A percentile compares a stretch with the other conserved stretches of the same genome.
Evolutionary conservation across 64 coral and sea anemone species (phyloP).

Genomic region (Orbicella faveolata): DNA sequence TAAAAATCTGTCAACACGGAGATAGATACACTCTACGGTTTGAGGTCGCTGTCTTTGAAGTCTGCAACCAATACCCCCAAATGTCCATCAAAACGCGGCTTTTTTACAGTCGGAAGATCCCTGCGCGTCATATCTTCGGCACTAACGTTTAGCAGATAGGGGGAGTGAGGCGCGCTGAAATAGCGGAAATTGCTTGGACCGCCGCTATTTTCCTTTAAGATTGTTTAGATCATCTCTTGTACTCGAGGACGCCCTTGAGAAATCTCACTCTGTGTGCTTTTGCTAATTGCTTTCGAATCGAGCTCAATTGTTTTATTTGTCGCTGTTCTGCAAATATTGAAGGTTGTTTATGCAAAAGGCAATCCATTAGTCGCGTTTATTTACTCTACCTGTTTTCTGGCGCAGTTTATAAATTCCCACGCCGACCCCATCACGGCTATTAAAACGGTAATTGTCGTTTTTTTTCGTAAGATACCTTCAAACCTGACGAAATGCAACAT

Average conservation of each 20-base stretch:
- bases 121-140: slow-evolving; percentile 11
- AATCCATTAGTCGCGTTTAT: slow-evolving; percentile 33
- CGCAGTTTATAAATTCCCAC: neutral
- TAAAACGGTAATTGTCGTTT: neutral
- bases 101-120: slow-evolving; percentile 14
- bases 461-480: neutral
- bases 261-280: slow-evolving; percentile 31
- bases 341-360: slow-evolving; percentile 27
- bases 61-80: slow-evolving; percentile 1
- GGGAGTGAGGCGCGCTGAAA: neutral
- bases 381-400: neutral
- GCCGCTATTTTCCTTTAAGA: slow-evolving; percentile 13
- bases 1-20: slow-evolving; percentile 5
- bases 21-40: slow-evolving; percentile 7
- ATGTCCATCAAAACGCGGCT: slow-evolving; percentile 48
- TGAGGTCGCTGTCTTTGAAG: slow-evolving; percentile 36
- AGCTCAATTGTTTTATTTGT: slow-evolving; percentile 38
- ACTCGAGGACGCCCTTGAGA: slow-evolving; percentile 27
- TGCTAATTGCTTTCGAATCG: slow-evolving; percentile 39
- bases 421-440: neutral
- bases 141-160: slow-evolving; percentile 42
- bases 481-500: slow-evolving; percentile 5
- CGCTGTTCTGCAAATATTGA: slow-evolving; percentile 44
- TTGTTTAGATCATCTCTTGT: neutral
- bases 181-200: slow-evolving; percentile 27